Conservation (phyloP, 1,140 invertebrate genomes). For the Diabrotica undecimpunctata region DNA sequence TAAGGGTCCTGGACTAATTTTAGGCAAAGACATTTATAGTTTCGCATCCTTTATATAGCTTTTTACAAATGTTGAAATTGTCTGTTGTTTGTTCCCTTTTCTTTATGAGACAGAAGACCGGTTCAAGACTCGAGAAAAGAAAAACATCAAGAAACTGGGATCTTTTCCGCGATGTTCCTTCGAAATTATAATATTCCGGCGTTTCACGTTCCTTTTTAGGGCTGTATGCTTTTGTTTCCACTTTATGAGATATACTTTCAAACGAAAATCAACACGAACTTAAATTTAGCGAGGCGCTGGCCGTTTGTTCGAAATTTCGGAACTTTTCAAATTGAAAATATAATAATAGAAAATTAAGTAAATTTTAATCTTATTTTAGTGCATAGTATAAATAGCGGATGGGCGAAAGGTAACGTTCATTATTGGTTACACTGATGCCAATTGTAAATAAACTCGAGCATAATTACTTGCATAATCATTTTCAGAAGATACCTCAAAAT, state of each 20-base stretch:
- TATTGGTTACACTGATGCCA: too few species aligned
- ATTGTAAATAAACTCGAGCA: too few species aligned
- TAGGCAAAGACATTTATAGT: constrained; percentile 40
- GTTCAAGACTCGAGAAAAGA: constrained; percentile 22
- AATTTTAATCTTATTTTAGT: too few species aligned
- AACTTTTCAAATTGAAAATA: not conserved
- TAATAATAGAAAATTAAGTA: not conserved
- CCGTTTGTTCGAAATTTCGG: not conserved
- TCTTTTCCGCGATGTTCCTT: constrained; percentile 12
- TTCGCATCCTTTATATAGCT: constrained; percentile 36
- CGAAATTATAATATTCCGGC: constrained; percentile 30
- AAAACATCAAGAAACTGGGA: constrained; percentile 22
- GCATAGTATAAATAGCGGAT: too few species aligned
- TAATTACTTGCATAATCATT: too few species aligned
- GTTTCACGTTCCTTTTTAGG: constrained; percentile 6
- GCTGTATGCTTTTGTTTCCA: constrained; percentile 19
- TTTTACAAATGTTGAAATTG: constrained; percentile 38
- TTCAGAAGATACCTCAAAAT: too few species aligned
- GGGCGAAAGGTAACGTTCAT: too few species aligned
- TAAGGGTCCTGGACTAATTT: constrained; percentile 36
- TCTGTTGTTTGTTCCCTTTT: constrained; percentile 33
- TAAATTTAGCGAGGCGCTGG: constrained; percentile 9
- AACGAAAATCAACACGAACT: constrained; percentile 21
- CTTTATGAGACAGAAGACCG: constrained; percentile 23
- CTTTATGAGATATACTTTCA: constrained; percentile 24